Evolutionary conservation across 1,140 invertebrate genomes (phyloP).

Genomic region (Pseudomyrmex cubaensis): DNA sequence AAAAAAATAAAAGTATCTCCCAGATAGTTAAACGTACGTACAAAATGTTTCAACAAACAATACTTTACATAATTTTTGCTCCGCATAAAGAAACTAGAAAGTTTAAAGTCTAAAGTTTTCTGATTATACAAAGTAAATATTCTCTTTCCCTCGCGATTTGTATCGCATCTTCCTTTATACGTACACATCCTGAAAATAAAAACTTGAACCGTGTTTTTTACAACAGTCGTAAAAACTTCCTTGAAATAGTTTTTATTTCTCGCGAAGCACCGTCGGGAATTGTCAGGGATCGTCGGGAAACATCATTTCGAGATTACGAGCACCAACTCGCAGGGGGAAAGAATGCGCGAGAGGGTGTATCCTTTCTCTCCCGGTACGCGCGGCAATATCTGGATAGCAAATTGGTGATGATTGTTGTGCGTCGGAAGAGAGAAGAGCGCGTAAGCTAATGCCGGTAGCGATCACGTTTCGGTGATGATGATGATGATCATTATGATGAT

Average conservation of each 20-base stretch:
- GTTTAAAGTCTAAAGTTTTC: too few species aligned
- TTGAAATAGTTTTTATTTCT: not conserved
- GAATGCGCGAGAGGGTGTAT: slow-evolving; percentile 16
- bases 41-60: too few species aligned
- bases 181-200: too few species aligned
- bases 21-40: too few species aligned
- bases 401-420: slow-evolving; percentile 66
- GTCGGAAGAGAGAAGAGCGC: slow-evolving; percentile 32
- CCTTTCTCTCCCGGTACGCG: slow-evolving; percentile 3
- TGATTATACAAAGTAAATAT: too few species aligned
- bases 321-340: not conserved
- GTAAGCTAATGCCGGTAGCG: slow-evolving; percentile 75
- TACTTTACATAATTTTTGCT: too few species aligned
- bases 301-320: slow-evolving; percentile 33
- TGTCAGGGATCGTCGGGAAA: not conserved
- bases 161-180: too few species aligned
- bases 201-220: not conserved
- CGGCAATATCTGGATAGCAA: slow-evolving; percentile 60
- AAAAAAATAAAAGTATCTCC: too few species aligned
- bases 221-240: not conserved
- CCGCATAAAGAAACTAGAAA: too few species aligned
- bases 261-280: not conserved
- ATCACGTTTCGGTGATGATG: slow-evolving; percentile 75
- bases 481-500: slow-evolving; percentile 20
- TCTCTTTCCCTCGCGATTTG: too few species aligned